Evolutionary conservation across 1,140 invertebrate species (phyloP), one percentile per base, ranked within the genome.

Genomic region (Tigriopus japonicus): DNA sequence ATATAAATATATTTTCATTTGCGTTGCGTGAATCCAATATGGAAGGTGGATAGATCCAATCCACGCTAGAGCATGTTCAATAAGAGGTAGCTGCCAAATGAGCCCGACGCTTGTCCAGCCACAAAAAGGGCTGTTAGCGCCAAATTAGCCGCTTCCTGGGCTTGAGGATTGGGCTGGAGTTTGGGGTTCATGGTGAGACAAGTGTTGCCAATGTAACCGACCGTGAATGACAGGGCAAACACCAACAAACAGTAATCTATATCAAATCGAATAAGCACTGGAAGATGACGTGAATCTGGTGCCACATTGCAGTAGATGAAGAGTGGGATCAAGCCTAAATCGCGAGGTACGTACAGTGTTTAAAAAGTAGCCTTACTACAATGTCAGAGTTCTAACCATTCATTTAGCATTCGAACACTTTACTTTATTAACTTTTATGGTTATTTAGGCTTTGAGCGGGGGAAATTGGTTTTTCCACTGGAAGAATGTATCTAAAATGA

Each of bases 251-350:
- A 49, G 12, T 17, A 49, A 6, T 15, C 45, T 5, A 17, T 17
- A 12, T 49, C 45, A 6, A 21, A 49, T 21, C 28, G 28, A 35
- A 35, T 35, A 9, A 35, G 28, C 28, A 35, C 28, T 9, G 28
- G 28, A 35, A 35, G 28, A 35, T 77, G 72, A 51, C 87, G 73
- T 14, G 15, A 13, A n/a, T 17, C 17, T 1, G 86, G 87, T 64
- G 84, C 80, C 3, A 82, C 83, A 73, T 96, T 94, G 68, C 89
- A 93, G 51, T 87, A 72, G 75, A 95, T 77, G 52, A 97, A 71
- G 66, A 86, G 75, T 0, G 91, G 91, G 43, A 95, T 78, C 62
- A 90, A 84, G 0, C 79, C 66, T 14, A 84, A 9, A 35, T 9
- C 28, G 9, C 9, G 3, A 35, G 28, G 28, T 35, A 35, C 28